These are phyloP conservation scores for Vannuccia rotundouncinata DNA, from an alignment of 2,888 invertebrate genomes.

Conservation along the genomic window DNA sequence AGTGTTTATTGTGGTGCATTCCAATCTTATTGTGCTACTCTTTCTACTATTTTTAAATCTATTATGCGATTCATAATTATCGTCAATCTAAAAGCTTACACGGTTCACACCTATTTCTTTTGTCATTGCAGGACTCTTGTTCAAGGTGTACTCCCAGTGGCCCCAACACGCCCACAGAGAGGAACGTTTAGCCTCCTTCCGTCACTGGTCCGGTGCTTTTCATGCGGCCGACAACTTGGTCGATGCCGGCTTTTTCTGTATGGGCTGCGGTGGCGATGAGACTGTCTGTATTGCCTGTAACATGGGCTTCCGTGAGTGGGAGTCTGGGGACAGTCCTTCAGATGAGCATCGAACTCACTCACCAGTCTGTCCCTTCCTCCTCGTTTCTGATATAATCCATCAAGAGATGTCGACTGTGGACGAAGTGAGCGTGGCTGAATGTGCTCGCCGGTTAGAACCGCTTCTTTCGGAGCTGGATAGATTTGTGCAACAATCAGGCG, in stretches of 20 bases:
- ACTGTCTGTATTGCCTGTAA: constrained; percentile 7
- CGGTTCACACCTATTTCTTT: too few species aligned
- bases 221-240: not conserved
- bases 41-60: too few species aligned
- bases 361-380: constrained; percentile 2
- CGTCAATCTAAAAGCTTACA: too few species aligned
- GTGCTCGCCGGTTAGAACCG: not conserved
- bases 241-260: not conserved
- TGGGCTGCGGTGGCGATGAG: not conserved
- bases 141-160: constrained; percentile 9
- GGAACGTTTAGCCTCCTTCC: not conserved
- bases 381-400: not conserved
- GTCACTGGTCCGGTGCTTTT: not conserved
- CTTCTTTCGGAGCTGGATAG: not conserved
- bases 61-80: too few species aligned
- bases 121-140: not conserved
- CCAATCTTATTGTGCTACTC: too few species aligned
- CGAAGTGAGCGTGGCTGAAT: not conserved
- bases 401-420: not conserved
- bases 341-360: not conserved
- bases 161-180: not conserved
- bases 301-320: constrained; percentile 4
- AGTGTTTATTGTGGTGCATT: too few species aligned
- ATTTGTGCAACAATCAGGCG: not conserved
- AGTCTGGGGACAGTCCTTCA: not conserved